Percentiles rank a stretch among this genome's conserved stretches.
phyloP scores from a whole-genome alignment of 2,113 vertebrate species.

The Chaenogobius annularis region DNA sequence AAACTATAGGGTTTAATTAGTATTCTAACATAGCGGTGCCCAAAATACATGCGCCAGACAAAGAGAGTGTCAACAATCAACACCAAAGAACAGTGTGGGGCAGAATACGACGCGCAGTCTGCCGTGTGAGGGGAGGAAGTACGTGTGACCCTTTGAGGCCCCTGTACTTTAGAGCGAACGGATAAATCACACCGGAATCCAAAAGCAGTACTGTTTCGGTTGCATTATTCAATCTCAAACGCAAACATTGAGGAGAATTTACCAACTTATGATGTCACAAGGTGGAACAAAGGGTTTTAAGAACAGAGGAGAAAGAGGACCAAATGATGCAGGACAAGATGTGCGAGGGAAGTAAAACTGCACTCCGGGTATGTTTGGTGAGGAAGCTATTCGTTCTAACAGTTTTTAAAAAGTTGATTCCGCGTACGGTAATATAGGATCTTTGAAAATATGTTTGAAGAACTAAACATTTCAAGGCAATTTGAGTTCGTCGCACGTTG shows the following conservation, averaged over 20 bases:
- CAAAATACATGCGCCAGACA: not conserved
- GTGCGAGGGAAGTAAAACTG: not conserved
- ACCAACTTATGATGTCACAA: not conserved
- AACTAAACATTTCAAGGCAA: not conserved
- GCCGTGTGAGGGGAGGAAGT: not conserved
- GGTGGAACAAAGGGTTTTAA: not conserved
- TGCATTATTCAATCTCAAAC: not conserved
- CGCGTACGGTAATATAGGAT: too few relatives aligned
- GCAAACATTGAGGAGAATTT: not conserved
- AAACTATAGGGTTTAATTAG: slow-evolving; percentile 4
- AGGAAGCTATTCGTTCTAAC: not conserved
- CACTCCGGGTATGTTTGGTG: not conserved
- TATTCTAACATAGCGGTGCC: not conserved
- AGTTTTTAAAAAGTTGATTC: not conserved
- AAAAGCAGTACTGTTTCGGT: not conserved
- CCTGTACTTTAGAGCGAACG: not conserved
- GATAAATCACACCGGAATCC: not conserved
- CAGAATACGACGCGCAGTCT: not conserved
- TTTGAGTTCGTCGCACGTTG: not conserved
- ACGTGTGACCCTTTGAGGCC: not conserved
- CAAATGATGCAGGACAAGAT: not conserved
- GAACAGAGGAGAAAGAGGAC: not conserved
- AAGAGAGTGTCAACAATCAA: slow-evolving; percentile 1
- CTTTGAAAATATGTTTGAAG: not conserved
- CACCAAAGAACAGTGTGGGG: not conserved